phyloP scores from a whole-genome alignment of 2,797 vertebrate genomes.

The Gadopsis bispinosus region DNA sequence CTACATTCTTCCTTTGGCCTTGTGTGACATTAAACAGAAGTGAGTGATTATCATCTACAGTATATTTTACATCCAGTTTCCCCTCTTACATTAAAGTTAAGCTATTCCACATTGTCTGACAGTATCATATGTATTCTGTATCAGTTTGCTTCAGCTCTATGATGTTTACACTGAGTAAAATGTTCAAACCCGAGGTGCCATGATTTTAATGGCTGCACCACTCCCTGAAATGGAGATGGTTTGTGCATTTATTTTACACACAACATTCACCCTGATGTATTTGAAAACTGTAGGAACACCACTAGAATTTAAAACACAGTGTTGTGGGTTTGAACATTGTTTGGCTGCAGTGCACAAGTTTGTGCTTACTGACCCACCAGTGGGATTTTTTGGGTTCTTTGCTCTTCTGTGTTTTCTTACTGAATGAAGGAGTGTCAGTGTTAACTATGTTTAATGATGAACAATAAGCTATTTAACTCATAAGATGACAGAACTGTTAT shows the following conservation, averaged over 20 bases:
- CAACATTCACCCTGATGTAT: not conserved
- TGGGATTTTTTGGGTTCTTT: not conserved
- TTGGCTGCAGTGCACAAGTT: slow-evolving; percentile 2
- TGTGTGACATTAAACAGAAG: slow-evolving; percentile 34
- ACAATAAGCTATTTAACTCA: not conserved
- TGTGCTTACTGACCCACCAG: not conserved
- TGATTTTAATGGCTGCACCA: not conserved
- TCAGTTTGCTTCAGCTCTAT: not conserved
- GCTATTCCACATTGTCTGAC: not conserved
- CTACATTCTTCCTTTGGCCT: slow-evolving; percentile 58
- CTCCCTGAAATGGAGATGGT: not conserved
- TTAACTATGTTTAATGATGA: not conserved
- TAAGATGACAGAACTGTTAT: not conserved
- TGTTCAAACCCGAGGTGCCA: not conserved
- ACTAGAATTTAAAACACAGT: not conserved
- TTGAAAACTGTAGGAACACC: not conserved
- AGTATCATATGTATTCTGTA: not conserved
- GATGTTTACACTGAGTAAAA: slow-evolving; percentile 1
- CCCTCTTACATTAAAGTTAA: not conserved
- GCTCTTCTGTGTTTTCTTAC: not conserved
- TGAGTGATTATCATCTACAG: slow-evolving; percentile 28
- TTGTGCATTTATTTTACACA: not conserved
- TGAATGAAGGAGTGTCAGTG: not conserved
- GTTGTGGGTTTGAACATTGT: slow-evolving; percentile 18
- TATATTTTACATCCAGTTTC: slow-evolving; percentile 17